These are phyloP conservation scores for Dromaius novaehollandiae DNA, from an alignment of 2,113 vertebrate genomes.

Conservation along the genomic window DNA sequence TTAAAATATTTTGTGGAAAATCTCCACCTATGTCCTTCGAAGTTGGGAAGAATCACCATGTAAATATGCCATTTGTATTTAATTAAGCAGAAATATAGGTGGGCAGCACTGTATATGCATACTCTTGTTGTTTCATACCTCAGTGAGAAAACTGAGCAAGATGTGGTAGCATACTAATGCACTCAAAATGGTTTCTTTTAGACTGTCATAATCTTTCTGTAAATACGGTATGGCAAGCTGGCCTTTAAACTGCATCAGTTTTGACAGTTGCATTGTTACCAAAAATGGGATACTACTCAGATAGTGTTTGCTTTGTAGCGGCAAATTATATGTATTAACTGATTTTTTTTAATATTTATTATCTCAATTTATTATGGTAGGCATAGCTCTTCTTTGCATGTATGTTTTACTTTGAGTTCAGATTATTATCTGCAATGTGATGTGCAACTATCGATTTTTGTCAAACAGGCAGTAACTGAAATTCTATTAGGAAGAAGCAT, in stretches of 20 bases:
- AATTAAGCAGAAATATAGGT: neutral
- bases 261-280: neutral
- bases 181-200: neutral
- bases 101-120: neutral
- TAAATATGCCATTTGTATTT: neutral
- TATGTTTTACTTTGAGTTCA: slow-evolving; percentile 14
- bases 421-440: neutral
- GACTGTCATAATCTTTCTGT: neutral
- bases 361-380: neutral
- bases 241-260: neutral
- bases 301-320: neutral
- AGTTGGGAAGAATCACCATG: neutral
- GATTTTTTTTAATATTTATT: neutral
- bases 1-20: neutral
- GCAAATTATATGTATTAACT: neutral
- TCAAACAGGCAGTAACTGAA: neutral
- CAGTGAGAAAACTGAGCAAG: neutral
- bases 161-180: neutral
- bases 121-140: neutral
- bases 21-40: neutral
- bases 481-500: neutral
- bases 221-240: neutral
- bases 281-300: neutral
- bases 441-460: neutral
- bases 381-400: neutral